Percentiles rank a stretch among this genome's conserved stretches.
These are phyloP conservation scores for Bubo scandiacus DNA, from an alignment of 2,113 vertebrate species.

Conservation along the genomic window DNA sequence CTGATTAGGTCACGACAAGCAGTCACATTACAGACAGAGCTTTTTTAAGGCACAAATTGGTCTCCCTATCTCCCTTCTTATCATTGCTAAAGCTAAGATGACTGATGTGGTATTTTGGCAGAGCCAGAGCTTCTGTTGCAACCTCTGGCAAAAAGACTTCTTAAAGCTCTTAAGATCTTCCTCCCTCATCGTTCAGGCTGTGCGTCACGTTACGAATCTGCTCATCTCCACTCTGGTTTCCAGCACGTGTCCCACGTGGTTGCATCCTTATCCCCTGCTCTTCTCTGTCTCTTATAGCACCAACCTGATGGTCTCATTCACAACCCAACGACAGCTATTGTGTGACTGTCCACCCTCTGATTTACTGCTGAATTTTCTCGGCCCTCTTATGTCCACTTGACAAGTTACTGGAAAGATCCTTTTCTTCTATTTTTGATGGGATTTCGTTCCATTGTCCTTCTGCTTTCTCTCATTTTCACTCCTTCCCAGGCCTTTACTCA, in stretches of 20 bases:
- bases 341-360: neutral
- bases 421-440: neutral
- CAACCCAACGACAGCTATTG: neutral
- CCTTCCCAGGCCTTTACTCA: neutral
- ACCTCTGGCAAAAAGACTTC: neutral
- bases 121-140: constrained; percentile 4
- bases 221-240: neutral
- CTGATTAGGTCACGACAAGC: neutral
- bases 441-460: neutral
- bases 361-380: neutral
- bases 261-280: neutral
- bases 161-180: neutral
- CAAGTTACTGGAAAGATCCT: neutral
- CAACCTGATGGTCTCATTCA: neutral
- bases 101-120: neutral
- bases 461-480: neutral
- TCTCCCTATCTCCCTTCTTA: neutral
- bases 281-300: neutral
- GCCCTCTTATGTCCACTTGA: neutral
- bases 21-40: neutral
- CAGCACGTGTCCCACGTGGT: rapidly evolving
- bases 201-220: rapidly evolving
- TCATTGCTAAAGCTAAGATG: neutral
- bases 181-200: neutral
- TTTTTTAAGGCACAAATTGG: neutral